Conservation (phyloP, 1,140 invertebrate species). For the Himalopsyche phryganea region DNA sequence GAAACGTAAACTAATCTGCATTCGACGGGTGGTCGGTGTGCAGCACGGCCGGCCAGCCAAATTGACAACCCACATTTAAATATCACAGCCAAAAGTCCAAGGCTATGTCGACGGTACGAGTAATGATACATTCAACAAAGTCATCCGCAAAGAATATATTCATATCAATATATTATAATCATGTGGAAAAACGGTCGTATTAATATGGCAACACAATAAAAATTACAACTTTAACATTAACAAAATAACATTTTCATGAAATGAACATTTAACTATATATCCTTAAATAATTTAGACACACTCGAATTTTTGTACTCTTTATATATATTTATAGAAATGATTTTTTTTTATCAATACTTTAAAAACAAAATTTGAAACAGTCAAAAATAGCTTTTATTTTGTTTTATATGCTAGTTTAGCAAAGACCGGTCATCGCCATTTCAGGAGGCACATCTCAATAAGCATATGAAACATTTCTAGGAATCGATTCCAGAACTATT, state of each 20-base stretch:
- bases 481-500: no score
- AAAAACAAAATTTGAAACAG: no score
- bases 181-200: slow-evolving; percentile 2
- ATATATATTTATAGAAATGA: no score
- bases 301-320: slow-evolving; percentile 33
- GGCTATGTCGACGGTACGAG: slow-evolving; percentile 24
- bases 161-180: slow-evolving; percentile 12
- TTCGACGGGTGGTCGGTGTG: slow-evolving; percentile 25
- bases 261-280: slow-evolving; percentile 24
- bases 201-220: slow-evolving; percentile 32
- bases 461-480: no score
- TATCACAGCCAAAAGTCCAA: slow-evolving; percentile 34
- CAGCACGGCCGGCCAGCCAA: slow-evolving; percentile 33
- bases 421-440: no score
- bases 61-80: slow-evolving; percentile 35
- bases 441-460: no score
- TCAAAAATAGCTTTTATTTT: no score
- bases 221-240: background rate
- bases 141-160: background rate
- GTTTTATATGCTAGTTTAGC: no score
- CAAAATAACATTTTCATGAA: slow-evolving; percentile 25
- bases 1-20: slow-evolving; percentile 25
- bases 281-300: slow-evolving; percentile 34
- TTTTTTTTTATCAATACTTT: no score
- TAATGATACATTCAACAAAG: no score